Percentiles rank a stretch among this genome's conserved stretches.
phyloP scores from a whole-genome alignment of 2,888 invertebrate genomes.

The Clistopyga incitator region DNA sequence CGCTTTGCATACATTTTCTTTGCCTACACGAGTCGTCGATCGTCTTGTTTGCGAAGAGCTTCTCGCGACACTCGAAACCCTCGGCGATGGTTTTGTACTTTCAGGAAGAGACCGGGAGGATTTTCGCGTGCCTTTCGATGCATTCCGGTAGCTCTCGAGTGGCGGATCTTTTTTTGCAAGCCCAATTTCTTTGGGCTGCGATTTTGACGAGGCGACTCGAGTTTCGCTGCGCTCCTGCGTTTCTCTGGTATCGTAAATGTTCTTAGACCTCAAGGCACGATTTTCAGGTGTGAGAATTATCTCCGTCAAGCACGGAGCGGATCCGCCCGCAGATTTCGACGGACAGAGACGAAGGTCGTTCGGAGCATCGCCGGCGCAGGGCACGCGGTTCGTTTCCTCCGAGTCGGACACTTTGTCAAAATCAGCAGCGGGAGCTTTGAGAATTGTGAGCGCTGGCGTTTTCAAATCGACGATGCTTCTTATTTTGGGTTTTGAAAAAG shows the following conservation, averaged over 20 bases:
- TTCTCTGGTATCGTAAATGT: background rate
- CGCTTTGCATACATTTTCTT: slow-evolving; percentile 43
- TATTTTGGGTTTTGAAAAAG: slow-evolving; percentile 48
- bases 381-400: slow-evolving; percentile 2
- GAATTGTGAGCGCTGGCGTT: slow-evolving; percentile 32
- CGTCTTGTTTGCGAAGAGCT: background rate
- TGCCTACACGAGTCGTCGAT: background rate
- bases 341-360: slow-evolving; percentile 44
- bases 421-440: slow-evolving; percentile 34
- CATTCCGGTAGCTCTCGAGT: background rate
- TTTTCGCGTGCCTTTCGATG: background rate
- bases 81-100: too few species aligned
- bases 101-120: background rate
- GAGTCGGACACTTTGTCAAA: slow-evolving; percentile 21
- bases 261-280: background rate
- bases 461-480: slow-evolving; percentile 38
- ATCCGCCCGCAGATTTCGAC: background rate
- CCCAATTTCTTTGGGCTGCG: background rate
- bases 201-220: background rate
- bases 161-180: background rate
- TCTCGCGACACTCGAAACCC: background rate
- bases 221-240: background rate
- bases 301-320: slow-evolving; percentile 17
- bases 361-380: slow-evolving; percentile 26
- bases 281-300: slow-evolving; percentile 19